These are phyloP conservation scores for Anguilla megastoma DNA, from an alignment of 2,797 vertebrate genomes.

Conservation along the genomic window DNA sequence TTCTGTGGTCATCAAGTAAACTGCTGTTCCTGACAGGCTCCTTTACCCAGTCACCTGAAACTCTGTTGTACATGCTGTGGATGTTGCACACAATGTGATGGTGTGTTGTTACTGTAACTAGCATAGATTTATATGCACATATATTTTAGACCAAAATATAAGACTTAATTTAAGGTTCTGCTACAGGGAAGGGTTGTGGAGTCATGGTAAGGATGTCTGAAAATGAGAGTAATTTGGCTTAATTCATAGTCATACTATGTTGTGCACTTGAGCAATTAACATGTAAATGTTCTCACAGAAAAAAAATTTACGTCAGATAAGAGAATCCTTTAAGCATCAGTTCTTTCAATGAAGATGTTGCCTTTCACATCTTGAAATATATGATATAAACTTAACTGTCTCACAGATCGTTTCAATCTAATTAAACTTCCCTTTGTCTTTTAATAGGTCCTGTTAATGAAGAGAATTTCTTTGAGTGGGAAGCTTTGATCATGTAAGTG, in stretches of 20 bases:
- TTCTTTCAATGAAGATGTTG: not conserved
- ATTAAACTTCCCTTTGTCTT: conserved; percentile 4
- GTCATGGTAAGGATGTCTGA: not conserved
- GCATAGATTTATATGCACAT: not conserved
- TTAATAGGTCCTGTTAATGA: conserved; percentile 89
- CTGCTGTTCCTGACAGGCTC: not conserved
- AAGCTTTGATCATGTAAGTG: conserved; percentile 96
- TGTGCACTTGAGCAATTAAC: not conserved
- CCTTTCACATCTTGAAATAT: not conserved
- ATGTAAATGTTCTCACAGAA: not conserved
- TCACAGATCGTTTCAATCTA: not conserved
- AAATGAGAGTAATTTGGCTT: not conserved
- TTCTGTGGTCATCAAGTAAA: not conserved
- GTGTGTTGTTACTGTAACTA: not conserved
- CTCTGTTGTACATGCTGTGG: not conserved
- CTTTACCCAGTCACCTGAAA: not conserved
- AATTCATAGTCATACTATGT: not conserved
- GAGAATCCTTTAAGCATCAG: not conserved
- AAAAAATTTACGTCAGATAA: not conserved
- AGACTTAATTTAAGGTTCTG: not conserved
- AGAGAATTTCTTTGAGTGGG: conserved; percentile 99
- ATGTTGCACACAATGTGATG: not conserved
- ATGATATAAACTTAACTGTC: not conserved
- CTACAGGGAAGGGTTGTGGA: not conserved
- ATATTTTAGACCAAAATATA: no score